Percentiles rank a stretch among this genome's conserved stretches.
These are phyloP conservation scores for Cryptocephalus primarius DNA, from an alignment of 2,888 invertebrate species.

Conservation along the genomic window DNA sequence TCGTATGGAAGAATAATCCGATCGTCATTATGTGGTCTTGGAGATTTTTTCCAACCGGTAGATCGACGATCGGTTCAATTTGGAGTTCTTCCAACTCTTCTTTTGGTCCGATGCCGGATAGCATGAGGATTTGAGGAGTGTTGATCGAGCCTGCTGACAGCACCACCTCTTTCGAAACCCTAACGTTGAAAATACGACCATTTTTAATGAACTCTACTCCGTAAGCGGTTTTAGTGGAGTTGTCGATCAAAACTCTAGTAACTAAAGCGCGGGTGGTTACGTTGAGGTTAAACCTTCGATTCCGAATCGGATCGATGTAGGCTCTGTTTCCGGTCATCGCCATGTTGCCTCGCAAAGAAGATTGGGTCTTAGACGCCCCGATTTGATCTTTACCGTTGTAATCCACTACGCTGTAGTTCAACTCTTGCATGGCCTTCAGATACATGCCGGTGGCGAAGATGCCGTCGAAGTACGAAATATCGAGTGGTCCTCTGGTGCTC, in stretches of 20 bases:
- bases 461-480: background rate
- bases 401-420: constrained; percentile 67
- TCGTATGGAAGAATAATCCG: constrained; percentile 3
- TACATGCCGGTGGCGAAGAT: constrained; percentile 36
- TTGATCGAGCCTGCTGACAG: constrained; percentile 83
- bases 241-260: constrained; percentile 58
- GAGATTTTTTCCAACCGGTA: constrained; percentile 1
- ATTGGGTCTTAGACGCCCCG: constrained; percentile 39
- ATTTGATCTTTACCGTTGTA: constrained; percentile 51
- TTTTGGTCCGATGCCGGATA: constrained; percentile 45
- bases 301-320: constrained; percentile 26
- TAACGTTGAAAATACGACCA: constrained; percentile 51
- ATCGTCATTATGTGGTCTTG: background rate
- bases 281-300: constrained; percentile 57
- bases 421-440: constrained; percentile 61
- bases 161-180: constrained; percentile 67
- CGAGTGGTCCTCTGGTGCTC: background rate
- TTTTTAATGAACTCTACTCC: constrained; percentile 65
- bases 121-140: constrained; percentile 60
- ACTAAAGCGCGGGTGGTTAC: constrained; percentile 65
- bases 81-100: background rate
- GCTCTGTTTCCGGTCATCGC: constrained; percentile 47
- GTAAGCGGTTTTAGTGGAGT: constrained; percentile 47
- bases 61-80: background rate
- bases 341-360: constrained; percentile 64